A percentile compares a stretch with the other conserved stretches of the same genome.
Evolutionary conservation across 2,797 vertebrate genomes (phyloP).

Genomic region (Eupleurogrammus muticus): DNA sequence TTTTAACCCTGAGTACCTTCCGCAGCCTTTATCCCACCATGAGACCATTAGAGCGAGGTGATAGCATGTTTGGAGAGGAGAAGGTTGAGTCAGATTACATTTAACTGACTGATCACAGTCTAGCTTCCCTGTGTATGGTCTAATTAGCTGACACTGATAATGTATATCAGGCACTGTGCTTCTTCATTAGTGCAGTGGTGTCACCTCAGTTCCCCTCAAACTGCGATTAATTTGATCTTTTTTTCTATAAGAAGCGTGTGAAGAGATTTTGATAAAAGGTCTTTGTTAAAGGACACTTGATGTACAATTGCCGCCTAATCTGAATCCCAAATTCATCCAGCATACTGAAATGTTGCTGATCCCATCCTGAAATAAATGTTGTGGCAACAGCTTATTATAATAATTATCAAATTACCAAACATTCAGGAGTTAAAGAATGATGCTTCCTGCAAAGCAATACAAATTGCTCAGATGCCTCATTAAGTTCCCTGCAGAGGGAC

Average conservation of each 20-base stretch:
- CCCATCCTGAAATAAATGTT: slow-evolving; percentile 13
- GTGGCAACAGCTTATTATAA: slow-evolving; percentile 34
- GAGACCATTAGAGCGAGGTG: slow-evolving; percentile 49
- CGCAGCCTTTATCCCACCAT: slow-evolving; percentile 45
- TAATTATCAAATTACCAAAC: slow-evolving; percentile 53
- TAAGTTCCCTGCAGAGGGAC: slow-evolving; percentile 48
- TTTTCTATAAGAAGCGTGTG: not conserved
- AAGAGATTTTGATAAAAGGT: not conserved
- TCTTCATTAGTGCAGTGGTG: slow-evolving; percentile 18
- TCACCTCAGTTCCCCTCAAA: slow-evolving; percentile 16
- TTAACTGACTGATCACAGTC: slow-evolving; percentile 39
- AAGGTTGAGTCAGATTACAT: slow-evolving; percentile 33
- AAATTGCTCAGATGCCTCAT: slow-evolving; percentile 63
- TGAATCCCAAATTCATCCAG: not conserved
- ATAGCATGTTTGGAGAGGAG: slow-evolving; percentile 17
- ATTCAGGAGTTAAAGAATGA: slow-evolving; percentile 49
- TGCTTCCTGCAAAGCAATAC: slow-evolving; percentile 53
- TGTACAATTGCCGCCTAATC: not conserved
- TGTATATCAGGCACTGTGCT: slow-evolving; percentile 28
- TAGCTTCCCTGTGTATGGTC: slow-evolving; percentile 19
- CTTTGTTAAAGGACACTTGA: not conserved
- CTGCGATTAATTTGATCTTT: slow-evolving; percentile 5
- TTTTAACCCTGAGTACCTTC: slow-evolving; percentile 35
- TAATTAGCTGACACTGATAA: slow-evolving; percentile 46
- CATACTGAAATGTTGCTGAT: not conserved